Percentiles rank a stretch among this genome's conserved stretches.
Evolutionary conservation across 2,888 invertebrate genomes (phyloP).

Genomic region (Agonopterix arenella): DNA sequence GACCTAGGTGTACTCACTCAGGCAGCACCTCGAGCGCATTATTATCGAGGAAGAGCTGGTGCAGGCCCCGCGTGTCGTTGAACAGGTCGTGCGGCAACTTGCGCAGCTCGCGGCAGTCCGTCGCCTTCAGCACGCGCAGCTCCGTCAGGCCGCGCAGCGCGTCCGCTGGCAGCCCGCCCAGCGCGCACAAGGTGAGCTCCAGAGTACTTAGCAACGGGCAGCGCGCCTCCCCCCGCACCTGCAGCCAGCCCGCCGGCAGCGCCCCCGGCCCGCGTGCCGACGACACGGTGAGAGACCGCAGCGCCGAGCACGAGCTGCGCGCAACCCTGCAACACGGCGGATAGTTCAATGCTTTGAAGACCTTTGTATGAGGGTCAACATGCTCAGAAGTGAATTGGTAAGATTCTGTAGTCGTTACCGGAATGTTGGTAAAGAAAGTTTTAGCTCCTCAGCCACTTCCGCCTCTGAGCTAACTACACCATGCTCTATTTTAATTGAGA

Average conservation of each 20-base stretch:
- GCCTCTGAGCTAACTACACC: too few relatives aligned
- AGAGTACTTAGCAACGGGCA: conserved; percentile 6
- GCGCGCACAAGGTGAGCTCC: background rate
- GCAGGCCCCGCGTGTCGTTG: conserved; percentile 9
- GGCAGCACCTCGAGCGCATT: conserved; percentile 13
- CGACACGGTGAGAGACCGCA: conserved; percentile 6
- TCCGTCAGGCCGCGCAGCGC: background rate
- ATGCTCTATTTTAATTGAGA: too few relatives aligned
- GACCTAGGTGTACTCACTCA: too few relatives aligned
- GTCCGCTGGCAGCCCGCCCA: background rate
- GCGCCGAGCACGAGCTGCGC: background rate
- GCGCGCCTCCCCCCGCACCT: conserved; percentile 3
- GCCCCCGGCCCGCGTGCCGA: background rate
- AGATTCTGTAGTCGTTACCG: too few relatives aligned
- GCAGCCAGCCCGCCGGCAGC: conserved; percentile 10
- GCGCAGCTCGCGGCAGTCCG: background rate
- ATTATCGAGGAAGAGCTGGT: conserved; percentile 11
- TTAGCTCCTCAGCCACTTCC: too few relatives aligned
- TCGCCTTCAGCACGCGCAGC: background rate
- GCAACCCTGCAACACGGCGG: background rate
- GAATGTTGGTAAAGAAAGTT: too few relatives aligned
- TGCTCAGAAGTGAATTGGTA: too few relatives aligned
- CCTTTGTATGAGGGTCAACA: too few relatives aligned
- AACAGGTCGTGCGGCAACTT: conserved; percentile 12
- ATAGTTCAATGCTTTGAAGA: too few relatives aligned